Evolutionary conservation across 2,888 invertebrate genomes (phyloP), one percentile per base, ranked within the genome.

Genomic region (Andrena dorsata): DNA sequence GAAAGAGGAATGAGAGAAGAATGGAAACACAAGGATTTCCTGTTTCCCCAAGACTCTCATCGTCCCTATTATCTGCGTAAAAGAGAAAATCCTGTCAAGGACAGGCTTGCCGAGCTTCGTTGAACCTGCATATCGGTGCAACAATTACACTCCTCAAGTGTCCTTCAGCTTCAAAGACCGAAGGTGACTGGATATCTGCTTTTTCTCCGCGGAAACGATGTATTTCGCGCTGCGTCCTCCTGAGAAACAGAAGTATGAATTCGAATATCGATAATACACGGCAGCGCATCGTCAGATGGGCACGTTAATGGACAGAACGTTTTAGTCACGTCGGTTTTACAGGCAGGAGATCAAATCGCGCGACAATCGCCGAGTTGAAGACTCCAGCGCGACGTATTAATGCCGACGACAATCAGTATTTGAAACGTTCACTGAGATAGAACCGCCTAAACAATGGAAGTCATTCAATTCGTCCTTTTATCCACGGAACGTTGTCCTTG

Each of bases 251-350:
- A 71, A 49, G 60, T 35, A 64, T 35, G 28, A 70, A 35, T 53
- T 56, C 35, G 63, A 53, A 61, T 72, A 71, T 79, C 80, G 71
- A 80, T 71, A 72, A 66, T 51, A 16, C n/a, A 47, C 30, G 61
- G n/a, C 72, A 20, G 47, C 20, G 49, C 32, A 28, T 7, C 23
- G 56, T 49, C 53, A 35, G 51, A 68, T 79, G 53, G 47, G 63
- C n/a, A 20, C 8, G 66, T 80, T 80, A 79, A 78, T 75, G 76
- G 76, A 68, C 30, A 63, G 63, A 68, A 26, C 76, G 30, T 65
- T 74, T 20, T 51, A 49, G 28, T 66, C 65, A n/a, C 30, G 61
- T 66, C 65, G 65, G 20, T 78, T 76, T 66, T 75, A 56, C 61
- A 53, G n/a, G 68, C 26, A 47, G 5, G 53, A 72, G 63, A 65